Percentiles rank a stretch among this genome's conserved stretches.
Evolutionary conservation across 1,140 invertebrate genomes (phyloP).

Genomic region (Hycleus phaleratus): DNA sequence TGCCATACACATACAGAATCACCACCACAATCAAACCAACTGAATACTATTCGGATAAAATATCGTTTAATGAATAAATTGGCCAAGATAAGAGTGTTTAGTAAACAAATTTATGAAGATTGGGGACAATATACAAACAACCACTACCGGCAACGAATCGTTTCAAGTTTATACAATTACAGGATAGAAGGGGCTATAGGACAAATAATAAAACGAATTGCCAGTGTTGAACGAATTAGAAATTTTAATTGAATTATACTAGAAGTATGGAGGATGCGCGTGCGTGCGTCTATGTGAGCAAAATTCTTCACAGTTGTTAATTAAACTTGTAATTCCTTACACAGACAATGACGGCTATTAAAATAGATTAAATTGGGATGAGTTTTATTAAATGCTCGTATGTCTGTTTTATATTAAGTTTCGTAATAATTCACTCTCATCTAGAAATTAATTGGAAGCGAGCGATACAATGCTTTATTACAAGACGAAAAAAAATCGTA

Average conservation of each 20-base stretch:
- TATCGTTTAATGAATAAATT: conserved; percentile 13
- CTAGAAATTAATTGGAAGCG: conserved; percentile 22
- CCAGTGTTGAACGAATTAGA: conserved; percentile 25
- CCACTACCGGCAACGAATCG: not conserved
- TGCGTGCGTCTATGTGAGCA: conserved; percentile 6
- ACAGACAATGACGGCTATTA: conserved; percentile 39
- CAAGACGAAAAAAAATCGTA: not conserved
- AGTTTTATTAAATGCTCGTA: conserved; percentile 39
- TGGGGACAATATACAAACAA: not conserved
- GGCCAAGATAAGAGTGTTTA: conserved; percentile 17
- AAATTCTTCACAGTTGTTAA: conserved; percentile 38
- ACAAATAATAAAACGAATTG: conserved; percentile 20
- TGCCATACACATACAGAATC: conserved; percentile 7
- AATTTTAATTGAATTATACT: conserved; percentile 31
- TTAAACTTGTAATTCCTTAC: conserved; percentile 40
- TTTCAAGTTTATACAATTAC: not conserved
- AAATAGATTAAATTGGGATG: conserved; percentile 41
- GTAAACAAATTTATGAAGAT: conserved; percentile 25
- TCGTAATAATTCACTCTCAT: conserved; percentile 25
- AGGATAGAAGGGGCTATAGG: not conserved
- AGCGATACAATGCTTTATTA: conserved; percentile 20
- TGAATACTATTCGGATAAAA: conserved; percentile 6
- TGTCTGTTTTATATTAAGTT: conserved; percentile 34
- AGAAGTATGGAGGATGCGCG: conserved; percentile 13
- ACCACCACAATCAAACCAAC: no score